Evolutionary conservation across 2,888 invertebrate species (phyloP).

Genomic region (Lasioglossum calceatum): DNA sequence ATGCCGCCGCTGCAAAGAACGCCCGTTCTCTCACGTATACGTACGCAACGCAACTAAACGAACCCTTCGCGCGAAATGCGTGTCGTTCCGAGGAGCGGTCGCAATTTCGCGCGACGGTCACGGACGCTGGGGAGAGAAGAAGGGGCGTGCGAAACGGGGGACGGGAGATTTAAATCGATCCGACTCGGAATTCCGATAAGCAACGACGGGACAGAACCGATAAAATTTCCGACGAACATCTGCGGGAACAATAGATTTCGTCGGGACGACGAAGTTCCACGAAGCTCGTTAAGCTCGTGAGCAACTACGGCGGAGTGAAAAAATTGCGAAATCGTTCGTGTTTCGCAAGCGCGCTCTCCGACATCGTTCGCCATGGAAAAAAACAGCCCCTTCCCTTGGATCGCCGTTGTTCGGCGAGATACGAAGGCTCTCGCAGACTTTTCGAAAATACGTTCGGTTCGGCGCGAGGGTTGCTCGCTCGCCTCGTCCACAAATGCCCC

Average conservation of each 20-base stretch:
- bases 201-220: not conserved
- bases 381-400: conserved; percentile 20
- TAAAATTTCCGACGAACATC: not conserved
- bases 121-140: conserved; percentile 23
- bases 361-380: conserved; percentile 34
- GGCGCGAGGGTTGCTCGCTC: conserved; percentile 49
- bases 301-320: conserved; percentile 1
- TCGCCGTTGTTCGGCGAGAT: conserved; percentile 27
- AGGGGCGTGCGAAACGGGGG: not conserved
- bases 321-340: conserved; percentile 58
- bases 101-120: conserved; percentile 43
- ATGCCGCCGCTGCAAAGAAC: conserved; percentile 32
- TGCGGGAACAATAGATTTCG: not conserved
- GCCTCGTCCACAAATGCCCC: conserved; percentile 37
- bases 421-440: conserved; percentile 10
- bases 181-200: not conserved
- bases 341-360: conserved; percentile 55
- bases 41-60: not conserved
- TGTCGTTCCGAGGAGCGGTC: conserved; percentile 45
- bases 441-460: conserved; percentile 57
- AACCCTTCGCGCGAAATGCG: conserved; percentile 32
- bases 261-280: conserved; percentile 23
- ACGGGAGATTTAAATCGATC: not conserved
- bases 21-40: conserved; percentile 25
- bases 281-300: conserved; percentile 41